Evolutionary conservation across 2,888 invertebrate species (phyloP).

Genomic region (Limenitis camilla): DNA sequence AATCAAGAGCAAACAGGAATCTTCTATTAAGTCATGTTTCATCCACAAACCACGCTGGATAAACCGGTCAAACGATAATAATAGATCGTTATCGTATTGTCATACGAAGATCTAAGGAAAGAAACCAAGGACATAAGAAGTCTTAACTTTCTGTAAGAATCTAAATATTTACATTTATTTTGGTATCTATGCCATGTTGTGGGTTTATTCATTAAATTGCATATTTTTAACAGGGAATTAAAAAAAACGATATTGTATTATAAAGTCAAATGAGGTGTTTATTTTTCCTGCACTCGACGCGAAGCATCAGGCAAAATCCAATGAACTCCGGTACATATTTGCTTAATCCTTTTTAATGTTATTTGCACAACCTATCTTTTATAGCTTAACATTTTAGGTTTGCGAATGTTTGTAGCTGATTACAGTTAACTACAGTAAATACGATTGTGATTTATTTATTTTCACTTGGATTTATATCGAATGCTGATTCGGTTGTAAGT

Average conservation of each 20-base stretch:
- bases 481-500: too few relatives aligned
- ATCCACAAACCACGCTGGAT: too few relatives aligned
- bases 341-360: slow-evolving; percentile 26
- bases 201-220: slow-evolving; percentile 24
- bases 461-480: too few relatives aligned
- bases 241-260: slow-evolving; percentile 48
- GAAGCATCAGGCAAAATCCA: slow-evolving; percentile 40
- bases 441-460: slow-evolving; percentile 20
- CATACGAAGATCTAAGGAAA: too few relatives aligned
- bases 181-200: too few relatives aligned
- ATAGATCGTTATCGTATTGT: too few relatives aligned
- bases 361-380: slow-evolving; percentile 17
- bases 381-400: slow-evolving; percentile 13
- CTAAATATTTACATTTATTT: too few relatives aligned
- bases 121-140: too few relatives aligned
- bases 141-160: too few relatives aligned
- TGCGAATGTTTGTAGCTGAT: slow-evolving; percentile 7
- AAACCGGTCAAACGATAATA: too few relatives aligned
- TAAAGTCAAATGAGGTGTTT: slow-evolving; percentile 58
- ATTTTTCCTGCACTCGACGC: slow-evolving; percentile 48
- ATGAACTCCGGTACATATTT: slow-evolving; percentile 37
- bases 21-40: too few relatives aligned
- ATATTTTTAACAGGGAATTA: slow-evolving; percentile 32
- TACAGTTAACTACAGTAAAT: slow-evolving; percentile 1
- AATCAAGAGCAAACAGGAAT: too few relatives aligned